Conservation (phyloP, 2,888 invertebrate species). For the Dastarcus helophoroides region DNA sequence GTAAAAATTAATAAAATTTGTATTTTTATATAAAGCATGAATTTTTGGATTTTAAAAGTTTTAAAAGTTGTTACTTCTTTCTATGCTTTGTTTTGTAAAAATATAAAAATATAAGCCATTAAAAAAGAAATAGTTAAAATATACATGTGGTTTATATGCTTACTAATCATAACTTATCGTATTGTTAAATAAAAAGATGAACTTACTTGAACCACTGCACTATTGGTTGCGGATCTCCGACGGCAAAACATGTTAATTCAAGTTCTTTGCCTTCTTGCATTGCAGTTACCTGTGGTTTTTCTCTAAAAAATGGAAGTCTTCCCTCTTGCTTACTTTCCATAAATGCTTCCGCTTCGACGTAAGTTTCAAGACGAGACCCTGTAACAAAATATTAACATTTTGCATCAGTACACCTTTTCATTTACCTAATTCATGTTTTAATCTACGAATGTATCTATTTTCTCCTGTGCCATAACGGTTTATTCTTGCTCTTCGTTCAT, state of each 20-base stretch:
- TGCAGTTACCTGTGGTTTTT: constrained; percentile 78
- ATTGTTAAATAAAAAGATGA: too few relatives aligned
- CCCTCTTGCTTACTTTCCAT: constrained; percentile 68
- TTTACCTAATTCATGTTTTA: constrained; percentile 68
- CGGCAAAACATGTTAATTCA: constrained; percentile 69
- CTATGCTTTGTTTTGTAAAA: too few relatives aligned
- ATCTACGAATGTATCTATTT: constrained; percentile 51
- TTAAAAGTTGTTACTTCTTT: too few relatives aligned
- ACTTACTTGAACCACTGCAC: constrained; percentile 79
- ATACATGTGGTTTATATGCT: too few relatives aligned
- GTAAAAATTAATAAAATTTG: too few relatives aligned
- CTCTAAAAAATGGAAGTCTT: constrained; percentile 80
- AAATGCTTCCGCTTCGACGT: constrained; percentile 78
- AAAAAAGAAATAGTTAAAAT: too few relatives aligned
- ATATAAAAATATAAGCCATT: too few relatives aligned
- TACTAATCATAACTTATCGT: too few relatives aligned
- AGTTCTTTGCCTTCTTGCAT: constrained; percentile 69
- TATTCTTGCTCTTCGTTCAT: constrained; percentile 72
- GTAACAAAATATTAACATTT: constrained; percentile 3
- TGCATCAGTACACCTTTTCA: neutral
- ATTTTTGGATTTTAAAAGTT: too few relatives aligned
- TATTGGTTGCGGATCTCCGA: constrained; percentile 75
- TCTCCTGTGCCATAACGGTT: constrained; percentile 63
- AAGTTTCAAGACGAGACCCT: constrained; percentile 65
- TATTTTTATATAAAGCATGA: too few relatives aligned